Percentiles rank a stretch among this genome's conserved stretches.
Conservation (phyloP, 2,888 invertebrate species). For the Campoletis raptor region DNA sequence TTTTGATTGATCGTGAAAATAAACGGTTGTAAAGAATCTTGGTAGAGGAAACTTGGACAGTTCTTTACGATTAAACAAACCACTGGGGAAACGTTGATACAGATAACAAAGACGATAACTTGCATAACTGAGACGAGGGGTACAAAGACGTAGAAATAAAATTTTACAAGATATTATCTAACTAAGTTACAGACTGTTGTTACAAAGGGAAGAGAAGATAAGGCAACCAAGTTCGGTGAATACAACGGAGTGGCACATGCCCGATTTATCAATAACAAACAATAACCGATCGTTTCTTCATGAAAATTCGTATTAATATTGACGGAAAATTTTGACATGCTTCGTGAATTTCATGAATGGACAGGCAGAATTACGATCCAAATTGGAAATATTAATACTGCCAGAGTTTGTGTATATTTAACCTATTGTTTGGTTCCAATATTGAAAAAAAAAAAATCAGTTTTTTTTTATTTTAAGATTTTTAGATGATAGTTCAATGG, state of each 20-base stretch:
- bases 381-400: neutral
- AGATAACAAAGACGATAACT: constrained; percentile 44
- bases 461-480: neutral
- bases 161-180: constrained; percentile 48
- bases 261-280: constrained; percentile 11
- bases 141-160: constrained; percentile 31
- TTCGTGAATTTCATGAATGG: too few species aligned
- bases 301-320: neutral
- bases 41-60: constrained; percentile 1
- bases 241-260: constrained; percentile 21
- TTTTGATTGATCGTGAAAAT: neutral
- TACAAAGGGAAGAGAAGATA: constrained; percentile 45
- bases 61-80: constrained; percentile 11
- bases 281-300: neutral
- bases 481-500: neutral
- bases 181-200: constrained; percentile 42
- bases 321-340: neutral
- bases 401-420: too few species aligned
- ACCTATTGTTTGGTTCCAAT: too few species aligned
- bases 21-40: neutral
- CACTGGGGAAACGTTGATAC: constrained; percentile 15
- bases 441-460: neutral
- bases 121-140: constrained; percentile 27
- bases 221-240: constrained; percentile 46
- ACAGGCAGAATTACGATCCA: too few species aligned